Evolutionary conservation across 2,113 vertebrate species (phyloP).

Genomic region (Sinocyclocheilus grahami): DNA sequence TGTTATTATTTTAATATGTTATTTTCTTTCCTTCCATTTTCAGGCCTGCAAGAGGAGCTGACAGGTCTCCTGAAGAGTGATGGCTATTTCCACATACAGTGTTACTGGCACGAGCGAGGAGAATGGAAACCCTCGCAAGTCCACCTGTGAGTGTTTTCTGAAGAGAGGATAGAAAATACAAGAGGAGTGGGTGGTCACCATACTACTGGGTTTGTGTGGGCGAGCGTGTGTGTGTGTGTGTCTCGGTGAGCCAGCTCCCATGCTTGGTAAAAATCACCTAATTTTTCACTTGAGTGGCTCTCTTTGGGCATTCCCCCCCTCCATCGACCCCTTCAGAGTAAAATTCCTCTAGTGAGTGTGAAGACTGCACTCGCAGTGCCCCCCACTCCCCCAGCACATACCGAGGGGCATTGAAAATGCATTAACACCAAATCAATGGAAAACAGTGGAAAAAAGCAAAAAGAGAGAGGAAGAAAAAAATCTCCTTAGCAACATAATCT

Average conservation of each 20-base stretch:
- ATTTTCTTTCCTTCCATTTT: too few species aligned
- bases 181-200: constrained; percentile 56
- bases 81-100: too few species aligned
- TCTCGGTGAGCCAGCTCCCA: constrained; percentile 58
- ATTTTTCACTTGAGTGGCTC: constrained; percentile 99
- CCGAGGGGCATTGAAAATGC: constrained; percentile 99
- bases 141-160: constrained; percentile 44
- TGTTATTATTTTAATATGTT: too few species aligned
- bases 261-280: constrained; percentile 89
- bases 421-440: constrained; percentile 99
- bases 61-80: too few species aligned
- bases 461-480: constrained; percentile 80
- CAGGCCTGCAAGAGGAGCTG: too few species aligned
- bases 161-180: constrained; percentile 34
- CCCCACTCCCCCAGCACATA: constrained; percentile 77
- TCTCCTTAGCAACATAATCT: constrained; percentile 99
- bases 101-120: too few species aligned
- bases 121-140: too few species aligned
- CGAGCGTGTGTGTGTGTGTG: constrained; percentile 47
- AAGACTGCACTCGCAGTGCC: constrained; percentile 62
- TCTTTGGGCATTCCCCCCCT: constrained; percentile 84
- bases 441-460: constrained; percentile 88
- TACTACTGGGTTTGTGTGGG: constrained; percentile 42
- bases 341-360: constrained; percentile 95
- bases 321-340: constrained; percentile 92